Conservation (phyloP, 2,888 invertebrate species). For the Andrena bucephala region DNA sequence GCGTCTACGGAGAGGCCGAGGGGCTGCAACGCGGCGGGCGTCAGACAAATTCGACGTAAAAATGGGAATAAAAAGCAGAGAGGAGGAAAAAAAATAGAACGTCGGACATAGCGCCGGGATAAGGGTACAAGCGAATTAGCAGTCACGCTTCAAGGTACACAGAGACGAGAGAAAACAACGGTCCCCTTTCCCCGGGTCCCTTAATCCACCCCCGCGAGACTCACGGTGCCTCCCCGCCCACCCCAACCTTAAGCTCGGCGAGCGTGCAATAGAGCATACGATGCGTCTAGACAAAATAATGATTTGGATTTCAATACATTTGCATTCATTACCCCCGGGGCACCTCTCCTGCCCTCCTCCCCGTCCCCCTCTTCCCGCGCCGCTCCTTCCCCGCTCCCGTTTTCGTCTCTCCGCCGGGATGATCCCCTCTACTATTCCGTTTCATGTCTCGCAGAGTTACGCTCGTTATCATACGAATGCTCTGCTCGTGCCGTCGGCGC, state of each 20-base stretch:
- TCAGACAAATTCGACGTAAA: slow-evolving; percentile 29
- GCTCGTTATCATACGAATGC: slow-evolving; percentile 81
- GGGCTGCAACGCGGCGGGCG: slow-evolving; percentile 6
- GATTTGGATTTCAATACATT: slow-evolving; percentile 84
- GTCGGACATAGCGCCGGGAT: slow-evolving; percentile 40
- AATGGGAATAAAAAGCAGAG: slow-evolving; percentile 10
- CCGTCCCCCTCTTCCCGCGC: slow-evolving; percentile 26
- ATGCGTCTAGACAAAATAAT: slow-evolving; percentile 85
- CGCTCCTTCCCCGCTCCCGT: slow-evolving; percentile 29
- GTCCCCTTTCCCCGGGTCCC: slow-evolving; percentile 42
- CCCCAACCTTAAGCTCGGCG: slow-evolving; percentile 40
- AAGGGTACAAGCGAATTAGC: slow-evolving; percentile 54
- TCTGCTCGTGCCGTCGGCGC: slow-evolving; percentile 72
- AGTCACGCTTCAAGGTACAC: slow-evolving; percentile 55
- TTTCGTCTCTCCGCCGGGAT: slow-evolving; percentile 47
- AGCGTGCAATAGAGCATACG: slow-evolving; percentile 80
- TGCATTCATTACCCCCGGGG: slow-evolving; percentile 80
- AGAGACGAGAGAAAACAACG: slow-evolving; percentile 59
- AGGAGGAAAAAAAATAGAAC: slow-evolving; percentile 65
- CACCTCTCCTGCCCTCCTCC: slow-evolving; percentile 43
- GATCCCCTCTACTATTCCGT: slow-evolving; percentile 58
- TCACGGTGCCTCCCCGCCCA: slow-evolving; percentile 32
- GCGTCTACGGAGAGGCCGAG: background rate
- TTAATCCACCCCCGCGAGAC: slow-evolving; percentile 56
- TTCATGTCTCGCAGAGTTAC: slow-evolving; percentile 73